Evolutionary conservation across 2,888 invertebrate species (phyloP).

Genomic region (Pandemis cinnamomeana): DNA sequence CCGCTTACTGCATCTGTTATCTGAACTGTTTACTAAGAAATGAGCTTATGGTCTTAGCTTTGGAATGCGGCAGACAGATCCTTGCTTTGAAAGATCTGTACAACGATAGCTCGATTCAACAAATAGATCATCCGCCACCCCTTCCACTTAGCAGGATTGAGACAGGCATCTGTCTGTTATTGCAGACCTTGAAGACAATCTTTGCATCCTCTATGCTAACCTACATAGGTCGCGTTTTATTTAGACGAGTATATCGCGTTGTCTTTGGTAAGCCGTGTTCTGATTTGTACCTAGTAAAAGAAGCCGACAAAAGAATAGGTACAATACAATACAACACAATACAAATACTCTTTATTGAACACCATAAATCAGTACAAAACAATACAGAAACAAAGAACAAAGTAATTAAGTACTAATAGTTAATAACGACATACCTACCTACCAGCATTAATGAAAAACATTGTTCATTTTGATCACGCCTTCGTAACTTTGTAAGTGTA

Average conservation of each 20-base stretch:
- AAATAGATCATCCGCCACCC: constrained; percentile 2
- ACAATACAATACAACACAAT: too few species aligned
- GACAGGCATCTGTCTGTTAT: constrained; percentile 67
- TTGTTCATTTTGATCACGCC: background rate
- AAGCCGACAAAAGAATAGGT: background rate
- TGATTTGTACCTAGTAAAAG: background rate
- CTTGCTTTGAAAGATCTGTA: background rate
- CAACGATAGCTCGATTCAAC: background rate
- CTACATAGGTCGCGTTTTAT: constrained; percentile 47
- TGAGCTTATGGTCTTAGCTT: background rate
- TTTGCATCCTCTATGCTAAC: constrained; percentile 60
- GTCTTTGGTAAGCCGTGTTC: background rate
- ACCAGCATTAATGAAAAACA: background rate
- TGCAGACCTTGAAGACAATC: constrained; percentile 68
- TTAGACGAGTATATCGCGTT: background rate
- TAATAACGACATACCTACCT: too few species aligned
- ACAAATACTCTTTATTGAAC: too few species aligned
- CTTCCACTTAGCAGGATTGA: constrained; percentile 57
- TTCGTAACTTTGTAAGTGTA: background rate
- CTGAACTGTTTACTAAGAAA: background rate
- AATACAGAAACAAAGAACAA: too few species aligned
- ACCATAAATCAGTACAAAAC: too few species aligned
- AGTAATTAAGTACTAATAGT: too few species aligned
- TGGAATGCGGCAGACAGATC: background rate
- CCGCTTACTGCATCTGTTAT: background rate